phyloP scores from a whole-genome alignment of 2,888 invertebrate genomes.

The Volucella zonaria region DNA sequence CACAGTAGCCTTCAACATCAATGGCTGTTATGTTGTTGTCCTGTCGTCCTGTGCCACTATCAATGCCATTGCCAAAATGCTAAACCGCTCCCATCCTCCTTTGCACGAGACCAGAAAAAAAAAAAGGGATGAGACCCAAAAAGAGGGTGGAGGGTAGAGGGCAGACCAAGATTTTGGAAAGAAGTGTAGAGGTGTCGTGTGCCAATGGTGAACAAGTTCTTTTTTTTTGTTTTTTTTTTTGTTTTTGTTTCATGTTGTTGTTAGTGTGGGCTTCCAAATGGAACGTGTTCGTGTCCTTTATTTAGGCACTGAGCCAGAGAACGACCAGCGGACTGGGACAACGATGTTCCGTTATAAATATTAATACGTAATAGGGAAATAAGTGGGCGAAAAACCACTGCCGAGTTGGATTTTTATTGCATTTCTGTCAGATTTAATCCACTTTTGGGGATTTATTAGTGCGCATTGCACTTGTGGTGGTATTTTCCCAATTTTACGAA shows the following conservation, averaged over 20 bases:
- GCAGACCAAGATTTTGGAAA: constrained; percentile 4
- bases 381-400: constrained; percentile 61
- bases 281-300: constrained; percentile 43
- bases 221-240: no score
- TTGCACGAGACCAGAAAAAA: no score
- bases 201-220: constrained; percentile 37
- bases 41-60: constrained; percentile 9
- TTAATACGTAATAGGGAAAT: constrained; percentile 62
- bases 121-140: no score
- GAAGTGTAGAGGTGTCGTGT: constrained; percentile 44
- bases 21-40: constrained; percentile 39
- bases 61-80: background rate
- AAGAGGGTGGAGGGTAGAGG: background rate
- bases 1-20: constrained; percentile 56
- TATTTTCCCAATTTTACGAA: no score
- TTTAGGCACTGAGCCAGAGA: constrained; percentile 23
- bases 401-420: constrained; percentile 56
- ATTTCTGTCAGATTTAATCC: constrained; percentile 63
- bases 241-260: no score
- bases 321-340: constrained; percentile 6
- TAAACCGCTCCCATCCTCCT: background rate
- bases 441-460: constrained; percentile 48
- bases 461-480: constrained; percentile 27
- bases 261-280: background rate
- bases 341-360: constrained; percentile 50